Conservation (phyloP, 1,140 invertebrate genomes). For the Neuroterus valhalla region DNA sequence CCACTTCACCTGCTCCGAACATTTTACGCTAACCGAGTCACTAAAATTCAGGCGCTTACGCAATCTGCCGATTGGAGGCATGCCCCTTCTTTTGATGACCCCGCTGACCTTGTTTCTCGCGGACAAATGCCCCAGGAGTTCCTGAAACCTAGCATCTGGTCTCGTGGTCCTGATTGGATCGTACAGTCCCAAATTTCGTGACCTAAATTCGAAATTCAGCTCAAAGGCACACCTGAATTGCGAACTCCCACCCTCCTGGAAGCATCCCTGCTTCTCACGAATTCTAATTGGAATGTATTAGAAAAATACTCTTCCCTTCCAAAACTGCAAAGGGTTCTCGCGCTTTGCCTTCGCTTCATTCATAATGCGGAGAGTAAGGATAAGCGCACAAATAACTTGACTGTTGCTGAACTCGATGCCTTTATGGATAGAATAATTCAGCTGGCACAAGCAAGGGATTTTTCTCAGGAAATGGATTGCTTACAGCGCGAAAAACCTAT, state of each 20-base stretch:
- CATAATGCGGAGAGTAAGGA: background rate
- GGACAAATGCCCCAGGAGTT: too few species aligned
- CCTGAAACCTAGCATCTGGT: too few species aligned
- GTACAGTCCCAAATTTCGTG: too few species aligned
- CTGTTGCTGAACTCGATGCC: conserved; percentile 13
- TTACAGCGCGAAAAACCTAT: conserved; percentile 7
- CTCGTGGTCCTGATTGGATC: too few species aligned
- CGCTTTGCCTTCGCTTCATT: conserved; percentile 21
- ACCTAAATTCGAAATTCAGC: too few species aligned
- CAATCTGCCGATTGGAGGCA: background rate
- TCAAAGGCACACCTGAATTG: too few species aligned
- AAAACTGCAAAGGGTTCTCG: conserved; percentile 27
- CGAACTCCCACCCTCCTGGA: background rate
- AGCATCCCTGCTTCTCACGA: background rate
- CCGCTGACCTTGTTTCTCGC: background rate
- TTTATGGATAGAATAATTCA: conserved; percentile 23
- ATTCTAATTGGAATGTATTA: background rate
- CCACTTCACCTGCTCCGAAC: too few species aligned
- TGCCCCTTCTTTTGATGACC: background rate
- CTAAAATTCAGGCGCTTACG: too few species aligned
- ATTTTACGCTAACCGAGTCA: too few species aligned
- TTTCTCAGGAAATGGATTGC: conserved; percentile 40
- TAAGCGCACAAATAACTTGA: background rate
- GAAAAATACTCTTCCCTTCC: conserved; percentile 29
- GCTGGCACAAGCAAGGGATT: conserved; percentile 51